Evolutionary conservation across 2,888 invertebrate species (phyloP), one percentile per base, ranked within the genome.

Genomic region (Barypeithes pellucidus): DNA sequence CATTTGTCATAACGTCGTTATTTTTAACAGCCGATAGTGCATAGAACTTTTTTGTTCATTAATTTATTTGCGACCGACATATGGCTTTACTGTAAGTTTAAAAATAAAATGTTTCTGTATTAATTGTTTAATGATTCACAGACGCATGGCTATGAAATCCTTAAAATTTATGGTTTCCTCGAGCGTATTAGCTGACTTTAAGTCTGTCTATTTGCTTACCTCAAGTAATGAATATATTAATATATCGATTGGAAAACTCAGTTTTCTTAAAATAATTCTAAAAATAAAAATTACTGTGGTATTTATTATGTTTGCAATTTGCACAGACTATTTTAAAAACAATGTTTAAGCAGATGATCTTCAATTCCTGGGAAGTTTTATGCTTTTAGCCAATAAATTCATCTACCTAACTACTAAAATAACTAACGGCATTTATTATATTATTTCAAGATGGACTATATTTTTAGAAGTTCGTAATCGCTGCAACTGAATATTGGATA

Each of bases 401-500:
- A 47, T 47, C 39, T 29, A 47, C 18, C 18, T 47, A 47, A 20
- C 20, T 16, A 47, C 47, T 20, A 20, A 20, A 47, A 47, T 47
- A 47, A 47, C 47, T 20, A 2, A 18, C 1, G 47, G 18, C 47
- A 47, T 47, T 47, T 47, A 47, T 47, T 47, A 11, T 20, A 2
- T 18, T 20, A 18, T 45, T 20, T 20, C 9, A 11, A 20, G 47
- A 20, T 20, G 20, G 20, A 47, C 11, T 20, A 8, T 47, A 47
- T 47, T 47, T 47, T 47, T 47, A 47, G 47, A 20, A 11, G 47
- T 47, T 47, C 47, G 47, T 47, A 47, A 47, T 47, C 20, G 47
- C 20, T 47, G 47, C 47, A 47, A 47, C 47, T 18, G 11, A 47
- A 7, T 45, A 20, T 20, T 9, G 11, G 2, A 47, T 47, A 18